Percentiles rank a stretch among this genome's conserved stretches.
These are phyloP conservation scores for Lasioglossum figueresi DNA, from an alignment of 2,888 invertebrate genomes.

Conservation along the genomic window DNA sequence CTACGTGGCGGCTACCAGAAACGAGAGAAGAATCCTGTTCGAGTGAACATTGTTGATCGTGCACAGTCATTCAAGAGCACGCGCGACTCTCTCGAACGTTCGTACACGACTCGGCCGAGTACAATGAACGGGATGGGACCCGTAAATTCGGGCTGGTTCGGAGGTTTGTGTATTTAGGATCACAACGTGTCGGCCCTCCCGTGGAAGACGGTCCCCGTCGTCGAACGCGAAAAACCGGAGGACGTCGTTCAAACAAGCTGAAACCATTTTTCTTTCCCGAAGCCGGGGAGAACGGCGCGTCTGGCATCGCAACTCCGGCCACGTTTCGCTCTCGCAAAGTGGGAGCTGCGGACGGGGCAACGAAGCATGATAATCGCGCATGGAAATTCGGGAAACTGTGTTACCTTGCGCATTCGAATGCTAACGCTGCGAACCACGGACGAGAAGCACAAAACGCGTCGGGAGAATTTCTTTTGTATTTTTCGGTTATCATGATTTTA, in stretches of 20 bases:
- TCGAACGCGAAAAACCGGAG: conserved; percentile 2
- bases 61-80: conserved; percentile 24
- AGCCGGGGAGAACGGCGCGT: conserved; percentile 14
- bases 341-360: conserved; percentile 11
- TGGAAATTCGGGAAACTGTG: conserved; percentile 16
- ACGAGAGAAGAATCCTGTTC: neutral
- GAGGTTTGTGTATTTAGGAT: conserved; percentile 51
- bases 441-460: neutral
- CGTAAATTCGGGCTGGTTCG: conserved; percentile 27
- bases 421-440: neutral
- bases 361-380: conserved; percentile 31
- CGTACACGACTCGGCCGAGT: conserved; percentile 29
- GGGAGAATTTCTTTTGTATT: neutral
- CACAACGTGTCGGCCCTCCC: conserved; percentile 27
- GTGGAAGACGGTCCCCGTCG: conserved; percentile 28
- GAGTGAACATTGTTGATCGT: conserved; percentile 6
- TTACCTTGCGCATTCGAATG: neutral
- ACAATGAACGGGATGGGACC: conserved; percentile 14
- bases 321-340: conserved; percentile 20
- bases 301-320: conserved; percentile 2
- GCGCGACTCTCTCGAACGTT: neutral
- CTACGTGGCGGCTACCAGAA: neutral
- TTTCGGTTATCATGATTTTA: neutral
- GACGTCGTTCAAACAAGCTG: conserved; percentile 23
- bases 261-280: conserved; percentile 23